These are phyloP conservation scores for Ochotona curzoniae DNA, from an alignment of 2,113 vertebrate species.

Conservation along the genomic window DNA sequence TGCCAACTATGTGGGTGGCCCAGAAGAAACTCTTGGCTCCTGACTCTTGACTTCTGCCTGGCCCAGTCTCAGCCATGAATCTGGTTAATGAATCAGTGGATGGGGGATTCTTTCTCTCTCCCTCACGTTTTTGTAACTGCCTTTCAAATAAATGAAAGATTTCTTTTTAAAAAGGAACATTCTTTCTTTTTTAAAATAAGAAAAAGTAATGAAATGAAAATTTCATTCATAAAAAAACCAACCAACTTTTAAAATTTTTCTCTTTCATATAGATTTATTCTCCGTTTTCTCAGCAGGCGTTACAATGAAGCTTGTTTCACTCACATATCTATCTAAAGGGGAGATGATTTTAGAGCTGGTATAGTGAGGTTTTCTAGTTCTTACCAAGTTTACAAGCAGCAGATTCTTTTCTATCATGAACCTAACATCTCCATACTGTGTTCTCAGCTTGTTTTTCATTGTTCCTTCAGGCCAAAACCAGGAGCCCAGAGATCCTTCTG, in stretches of 20 bases:
- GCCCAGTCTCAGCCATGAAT: too few relatives aligned
- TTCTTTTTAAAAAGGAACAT: not conserved
- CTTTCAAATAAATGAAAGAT: not conserved
- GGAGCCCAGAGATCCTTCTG: too few relatives aligned
- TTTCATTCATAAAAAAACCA: not conserved
- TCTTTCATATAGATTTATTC: conserved; percentile 1
- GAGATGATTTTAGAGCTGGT: not conserved
- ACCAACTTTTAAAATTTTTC: not conserved
- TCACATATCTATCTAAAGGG: not conserved
- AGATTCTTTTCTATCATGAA: conserved; percentile 12
- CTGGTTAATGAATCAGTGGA: too few relatives aligned
- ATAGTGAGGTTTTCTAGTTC: not conserved
- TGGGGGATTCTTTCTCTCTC: too few relatives aligned
- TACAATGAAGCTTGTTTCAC: not conserved
- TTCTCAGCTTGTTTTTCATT: conserved; percentile 23
- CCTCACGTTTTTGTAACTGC: too few relatives aligned
- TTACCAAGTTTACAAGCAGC: not conserved
- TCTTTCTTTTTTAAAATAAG: too few relatives aligned
- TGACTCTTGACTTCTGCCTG: too few relatives aligned
- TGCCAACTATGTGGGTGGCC: too few relatives aligned
- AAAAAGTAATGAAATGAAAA: too few relatives aligned
- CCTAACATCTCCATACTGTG: not conserved
- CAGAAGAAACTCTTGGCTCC: too few relatives aligned
- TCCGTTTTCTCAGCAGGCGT: not conserved
- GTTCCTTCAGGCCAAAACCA: not conserved